Evolutionary conservation across 2,797 vertebrate species (phyloP), one percentile per base, ranked within the genome.

Genomic region (Lepus oiostolus): DNA sequence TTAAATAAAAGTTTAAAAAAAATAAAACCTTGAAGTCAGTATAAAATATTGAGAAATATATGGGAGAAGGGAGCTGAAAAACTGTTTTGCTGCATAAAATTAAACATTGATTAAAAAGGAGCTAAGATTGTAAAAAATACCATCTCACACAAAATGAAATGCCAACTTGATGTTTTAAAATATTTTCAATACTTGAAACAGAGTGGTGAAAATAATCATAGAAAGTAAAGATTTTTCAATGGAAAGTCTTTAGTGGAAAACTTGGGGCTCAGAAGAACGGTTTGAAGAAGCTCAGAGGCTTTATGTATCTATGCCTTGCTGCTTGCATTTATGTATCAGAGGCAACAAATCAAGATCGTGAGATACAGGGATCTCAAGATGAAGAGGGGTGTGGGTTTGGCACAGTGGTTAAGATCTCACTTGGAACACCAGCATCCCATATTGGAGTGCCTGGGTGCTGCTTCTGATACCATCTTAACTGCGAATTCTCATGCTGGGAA

Each of bases 161-260:
- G 72, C 81, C 38, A 28, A 89, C 76, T 76, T 91, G 62, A 68
- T n/a, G 26, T 93, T 86, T 85, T 85, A 85, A 87, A 89, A n/a
- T 71, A 35, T 1, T 63, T 38, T 58, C 30, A 67, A 2, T 65
- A n/a, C 52, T 26, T 75, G 21, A 42, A 90, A 58, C 22, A 68
- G 10, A 17, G 7, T 24, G 22, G 32, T 86, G 87, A 88, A 93
- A 94, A 75, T 81, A 24, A 47, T 42, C 8, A 62, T 5, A 60
- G 19, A 88, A 76, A 74, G n/a, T 42, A 35, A 35, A 72, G 52
- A 42, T 11, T 80, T 52, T 62, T 72, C 30, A 35, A 50, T 68
- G 5, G 92, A 30, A 80, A 54, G 38, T 47, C 58, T 21, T 85
- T 32, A 76, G n/a, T 42, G 32, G 80, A 38, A 32, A 82, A 54